Evolutionary conservation across 2,888 invertebrate species (phyloP), one percentile per base, ranked within the genome.

Genomic region (Cantharis rufa): DNA sequence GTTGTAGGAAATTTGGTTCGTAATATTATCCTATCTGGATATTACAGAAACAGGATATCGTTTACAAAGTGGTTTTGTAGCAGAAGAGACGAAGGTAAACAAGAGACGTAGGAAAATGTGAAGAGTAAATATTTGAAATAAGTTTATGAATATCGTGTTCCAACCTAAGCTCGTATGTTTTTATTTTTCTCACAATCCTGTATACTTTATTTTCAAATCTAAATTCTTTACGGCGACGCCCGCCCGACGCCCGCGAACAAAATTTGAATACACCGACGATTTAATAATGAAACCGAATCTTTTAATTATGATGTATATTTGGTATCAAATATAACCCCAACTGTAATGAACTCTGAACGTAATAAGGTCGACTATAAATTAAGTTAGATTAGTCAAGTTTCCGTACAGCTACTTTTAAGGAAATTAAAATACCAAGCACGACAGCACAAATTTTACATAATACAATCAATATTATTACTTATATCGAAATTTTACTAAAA

Each of bases 21-120:
- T 79, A 71, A 76, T 79, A 77, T 77, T 80, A 80, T 79, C 78
- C 81, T 81, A 70, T 75, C 79, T 76, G 81, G 78, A 79, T 80
- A 75, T 68, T 77, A 69, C 76, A 61, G 75, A 71, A 80, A 79
- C 79, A 80, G 78, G 81, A 80, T 77, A 83, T 81, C 82, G 81
- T 82, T 82, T 82, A 81, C 81, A 80, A 82, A 82, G 79, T 77
- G 79, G 80, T 73, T 79, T 81, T 79, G 80, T 74, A 78, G 78
- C 78, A 78, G 79, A 78, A 80, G 79, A 80, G 81, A 80, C 79
- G 77, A 79, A 82, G 75, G 82, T 81, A 83, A 82, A 83, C 82
- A 83, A 80, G 80, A 81, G 79, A 82, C 81, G 80, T 81, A 82
- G 82, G 81, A 82, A 83, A 83, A 81, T 80, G 80, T 80, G 80